phyloP scores from a whole-genome alignment of 1,140 invertebrate genomes.

The Scaptodrosophila lebanonensis region DNA sequence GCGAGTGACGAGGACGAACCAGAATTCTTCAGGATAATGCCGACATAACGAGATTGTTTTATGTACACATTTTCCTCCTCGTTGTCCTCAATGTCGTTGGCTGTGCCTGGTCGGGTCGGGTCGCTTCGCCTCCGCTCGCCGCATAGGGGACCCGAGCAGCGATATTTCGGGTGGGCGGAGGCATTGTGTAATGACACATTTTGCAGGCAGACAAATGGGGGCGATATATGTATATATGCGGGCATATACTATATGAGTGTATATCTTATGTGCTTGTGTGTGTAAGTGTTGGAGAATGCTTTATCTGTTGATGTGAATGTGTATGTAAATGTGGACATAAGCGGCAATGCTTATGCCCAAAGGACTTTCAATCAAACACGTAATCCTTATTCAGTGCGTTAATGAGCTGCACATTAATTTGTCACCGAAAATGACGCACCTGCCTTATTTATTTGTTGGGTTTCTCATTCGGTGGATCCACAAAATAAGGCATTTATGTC shows the following conservation, averaged over 20 bases:
- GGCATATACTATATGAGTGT: conserved; percentile 24
- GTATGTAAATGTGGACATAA: conserved; percentile 40
- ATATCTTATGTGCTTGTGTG: conserved; percentile 28
- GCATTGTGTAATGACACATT: conserved; percentile 71
- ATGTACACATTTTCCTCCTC: conserved; percentile 65
- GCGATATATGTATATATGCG: conserved; percentile 49
- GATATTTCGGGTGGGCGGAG: too few relatives aligned
- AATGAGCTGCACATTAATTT: conserved; percentile 73
- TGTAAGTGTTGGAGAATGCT: conserved; percentile 7
- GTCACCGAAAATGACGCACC: conserved; percentile 60
- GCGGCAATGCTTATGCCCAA: conserved; percentile 50
- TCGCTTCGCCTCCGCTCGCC: too few relatives aligned
- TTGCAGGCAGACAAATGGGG: conserved; percentile 47
- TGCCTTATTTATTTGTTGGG: conserved; percentile 35
- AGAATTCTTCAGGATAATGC: conserved; percentile 76
- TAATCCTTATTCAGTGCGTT: conserved; percentile 74
- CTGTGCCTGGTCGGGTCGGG: conserved; percentile 6
- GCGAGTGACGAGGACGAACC: conserved; percentile 75
- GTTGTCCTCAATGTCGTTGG: conserved; percentile 12
- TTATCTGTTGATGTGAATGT: conserved; percentile 34
- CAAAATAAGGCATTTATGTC: too few relatives aligned
- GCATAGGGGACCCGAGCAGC: too few relatives aligned
- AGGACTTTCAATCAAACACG: conserved; percentile 70
- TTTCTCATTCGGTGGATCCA: conserved; percentile 39
- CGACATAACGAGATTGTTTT: conserved; percentile 77